Base-by-base conservation (phyloP, 2,797 vertebrate species). In the Synanceia verrucosa region DNA sequence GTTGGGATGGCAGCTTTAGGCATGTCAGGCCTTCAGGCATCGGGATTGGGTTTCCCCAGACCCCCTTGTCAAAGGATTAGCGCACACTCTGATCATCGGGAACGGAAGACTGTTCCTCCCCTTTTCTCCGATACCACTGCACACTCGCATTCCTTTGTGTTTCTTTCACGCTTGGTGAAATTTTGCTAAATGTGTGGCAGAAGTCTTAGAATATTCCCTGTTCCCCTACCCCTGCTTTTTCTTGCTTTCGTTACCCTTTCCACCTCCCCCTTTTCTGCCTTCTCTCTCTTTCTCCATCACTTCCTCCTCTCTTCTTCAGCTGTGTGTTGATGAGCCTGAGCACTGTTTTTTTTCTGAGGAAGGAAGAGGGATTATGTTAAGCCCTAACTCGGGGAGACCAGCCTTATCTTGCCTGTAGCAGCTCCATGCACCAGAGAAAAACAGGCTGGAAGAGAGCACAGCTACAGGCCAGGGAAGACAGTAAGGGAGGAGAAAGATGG, bases 321-420 rank as follows among this genome's bases (percentile, higher is more conserved):
- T 58, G 59, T 90, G 90, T 90, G 91, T 86, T 93, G 93, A 93
- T 92, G 92, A 93, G 91, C 86, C 86, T 83, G 86, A 88, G 91
- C 87, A 83, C 85, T 67, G 75, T 90, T 86, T 91, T 89, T 85
- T 91, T 88, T 91, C 76, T 73, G 81, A 83, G 85, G 91, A 92
- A 91, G 90, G 89, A 93, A 90, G 90, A 89, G 85, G 93, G 94
- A 95, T 95, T 94, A 95, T 88, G 91, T 89, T 94, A 94, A 94
- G 91, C 94, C 88, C 79, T 87, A 92, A 93, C 91, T 93, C 89
- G 84, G 89, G 86, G 85, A 92, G 89, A 90, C 89, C 87, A 80
- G 88, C 89, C 93, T 95, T 95, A 95, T 95, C 94, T 95, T 87
- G 89, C 93, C 93, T 87, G 91, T 90, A 94, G 93, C 94, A 94